Evolutionary conservation across 2,113 vertebrate species (phyloP).

Genomic region (Amphiprion percula): DNA sequence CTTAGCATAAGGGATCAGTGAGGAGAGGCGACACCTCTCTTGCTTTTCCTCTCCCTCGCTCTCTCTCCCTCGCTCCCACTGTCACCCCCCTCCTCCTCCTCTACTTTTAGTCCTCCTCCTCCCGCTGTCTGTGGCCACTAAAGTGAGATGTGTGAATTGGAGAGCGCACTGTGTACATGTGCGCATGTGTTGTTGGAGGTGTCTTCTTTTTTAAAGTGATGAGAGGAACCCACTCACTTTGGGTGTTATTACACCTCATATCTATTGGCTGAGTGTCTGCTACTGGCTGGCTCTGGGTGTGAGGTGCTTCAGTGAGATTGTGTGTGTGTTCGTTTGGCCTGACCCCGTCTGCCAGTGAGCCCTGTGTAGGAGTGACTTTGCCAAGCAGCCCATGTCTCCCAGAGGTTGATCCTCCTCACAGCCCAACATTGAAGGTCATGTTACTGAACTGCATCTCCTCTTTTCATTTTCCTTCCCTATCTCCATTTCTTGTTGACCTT

Average conservation of each 20-base stretch:
- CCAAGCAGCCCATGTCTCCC: constrained; percentile 64
- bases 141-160: constrained; percentile 69
- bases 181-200: constrained; percentile 52
- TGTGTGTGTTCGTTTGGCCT: constrained; percentile 46
- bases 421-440: constrained; percentile 73
- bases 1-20: constrained; percentile 84
- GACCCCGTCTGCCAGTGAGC: constrained; percentile 51
- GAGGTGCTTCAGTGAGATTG: constrained; percentile 22
- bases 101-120: constrained; percentile 57
- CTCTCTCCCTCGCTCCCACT: constrained; percentile 41
- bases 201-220: constrained; percentile 40
- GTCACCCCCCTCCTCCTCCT: constrained; percentile 40
- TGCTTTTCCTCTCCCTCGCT: constrained; percentile 49
- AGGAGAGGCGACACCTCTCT: constrained; percentile 78
- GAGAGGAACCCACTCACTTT: constrained; percentile 63
- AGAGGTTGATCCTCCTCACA: constrained; percentile 68
- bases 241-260: constrained; percentile 69
- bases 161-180: constrained; percentile 46
- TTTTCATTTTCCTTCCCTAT: constrained; percentile 27
- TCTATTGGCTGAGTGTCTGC: constrained; percentile 58
- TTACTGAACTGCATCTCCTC: constrained; percentile 36
- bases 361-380: constrained; percentile 72
- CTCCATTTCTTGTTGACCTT: constrained; percentile 35
- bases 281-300: constrained; percentile 43
- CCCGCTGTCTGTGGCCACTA: constrained; percentile 60